These are phyloP conservation scores for Rambutsinella grinnellia DNA, from an alignment of 2,888 invertebrate species.

Conservation along the genomic window DNA sequence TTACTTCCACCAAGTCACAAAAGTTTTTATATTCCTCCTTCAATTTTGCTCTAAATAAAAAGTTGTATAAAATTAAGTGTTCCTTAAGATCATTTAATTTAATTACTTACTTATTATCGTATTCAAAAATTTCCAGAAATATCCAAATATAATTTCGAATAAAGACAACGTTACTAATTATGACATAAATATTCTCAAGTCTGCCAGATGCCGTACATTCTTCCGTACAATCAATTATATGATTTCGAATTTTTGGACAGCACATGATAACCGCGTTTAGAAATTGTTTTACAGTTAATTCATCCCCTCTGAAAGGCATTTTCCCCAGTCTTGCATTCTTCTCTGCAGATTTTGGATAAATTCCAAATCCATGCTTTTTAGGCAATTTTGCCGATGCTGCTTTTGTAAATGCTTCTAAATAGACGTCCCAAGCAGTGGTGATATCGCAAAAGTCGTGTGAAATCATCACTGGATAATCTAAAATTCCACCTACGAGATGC, in stretches of 20 bases:
- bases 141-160: slow-evolving; percentile 65
- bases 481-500: slow-evolving; percentile 63
- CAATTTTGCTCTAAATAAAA: slow-evolving; percentile 59
- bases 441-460: slow-evolving; percentile 66
- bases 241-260: slow-evolving; percentile 61
- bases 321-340: slow-evolving; percentile 64
- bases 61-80: too few species aligned
- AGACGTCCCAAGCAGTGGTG: slow-evolving; percentile 65
- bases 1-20: slow-evolving; percentile 79
- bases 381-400: slow-evolving; percentile 54
- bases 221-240: slow-evolving; percentile 64
- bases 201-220: slow-evolving; percentile 63
- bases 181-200: slow-evolving; percentile 64
- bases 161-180: slow-evolving; percentile 65
- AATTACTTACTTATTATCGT: slow-evolving; percentile 63
- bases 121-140: slow-evolving; percentile 63
- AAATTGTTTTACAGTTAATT: slow-evolving; percentile 64
- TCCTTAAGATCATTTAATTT: neutral
- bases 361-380: slow-evolving; percentile 59
- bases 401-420: slow-evolving; percentile 63
- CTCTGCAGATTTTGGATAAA: slow-evolving; percentile 44
- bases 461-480: slow-evolving; percentile 64
- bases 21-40: slow-evolving; percentile 64
- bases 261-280: slow-evolving; percentile 61
- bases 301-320: slow-evolving; percentile 66